Percentiles rank a stretch among this genome's conserved stretches.
phyloP scores from a whole-genome alignment of 2,797 vertebrate species.

The Pyrocephalus nanus region DNA sequence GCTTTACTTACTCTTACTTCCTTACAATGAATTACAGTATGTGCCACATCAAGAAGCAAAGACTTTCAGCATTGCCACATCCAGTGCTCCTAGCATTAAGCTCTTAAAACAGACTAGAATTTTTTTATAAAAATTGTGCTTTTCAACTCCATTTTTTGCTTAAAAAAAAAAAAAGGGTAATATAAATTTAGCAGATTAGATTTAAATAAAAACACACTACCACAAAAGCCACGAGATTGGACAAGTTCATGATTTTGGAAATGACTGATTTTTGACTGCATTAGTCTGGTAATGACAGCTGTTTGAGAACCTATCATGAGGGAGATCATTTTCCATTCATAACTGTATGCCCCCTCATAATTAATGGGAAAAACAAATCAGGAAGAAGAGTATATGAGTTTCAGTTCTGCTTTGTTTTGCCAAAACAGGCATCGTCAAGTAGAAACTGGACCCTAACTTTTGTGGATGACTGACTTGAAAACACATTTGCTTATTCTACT shows the following conservation, averaged over 20 bases:
- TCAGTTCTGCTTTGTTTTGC: not conserved
- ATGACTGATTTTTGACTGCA: not conserved
- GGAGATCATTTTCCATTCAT: not conserved
- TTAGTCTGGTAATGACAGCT: not conserved
- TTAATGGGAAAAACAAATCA: not conserved
- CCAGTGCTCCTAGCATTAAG: not conserved
- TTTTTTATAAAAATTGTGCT: not conserved
- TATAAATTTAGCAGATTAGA: not conserved
- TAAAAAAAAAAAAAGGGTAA: not conserved
- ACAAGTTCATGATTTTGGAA: not conserved
- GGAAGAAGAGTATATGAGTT: not conserved
- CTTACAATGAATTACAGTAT: not conserved
- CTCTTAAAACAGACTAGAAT: not conserved
- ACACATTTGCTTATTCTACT: not conserved
- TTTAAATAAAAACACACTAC: not conserved
- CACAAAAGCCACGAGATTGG: not conserved
- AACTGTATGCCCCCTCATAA: not conserved
- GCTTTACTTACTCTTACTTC: not conserved
- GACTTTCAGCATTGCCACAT: not conserved
- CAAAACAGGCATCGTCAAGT: not conserved
- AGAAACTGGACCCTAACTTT: not conserved
- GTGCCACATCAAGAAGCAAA: not conserved
- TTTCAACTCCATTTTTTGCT: not conserved
- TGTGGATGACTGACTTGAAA: not conserved
- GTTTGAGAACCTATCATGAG: not conserved